phyloP scores from a whole-genome alignment of 2,113 vertebrate species.

The Proteles cristata region DNA sequence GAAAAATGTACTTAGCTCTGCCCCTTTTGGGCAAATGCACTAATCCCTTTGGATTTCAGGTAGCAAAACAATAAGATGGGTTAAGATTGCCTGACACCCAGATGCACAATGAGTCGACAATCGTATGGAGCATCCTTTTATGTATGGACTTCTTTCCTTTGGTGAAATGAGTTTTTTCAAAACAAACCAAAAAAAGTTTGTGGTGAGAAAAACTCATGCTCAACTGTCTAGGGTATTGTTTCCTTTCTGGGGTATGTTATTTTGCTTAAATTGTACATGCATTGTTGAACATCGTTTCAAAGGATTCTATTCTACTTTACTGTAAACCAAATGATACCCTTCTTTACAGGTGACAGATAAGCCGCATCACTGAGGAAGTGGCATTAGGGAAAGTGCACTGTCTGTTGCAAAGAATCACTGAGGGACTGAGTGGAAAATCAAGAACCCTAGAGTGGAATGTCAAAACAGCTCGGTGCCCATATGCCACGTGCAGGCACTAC shows the following conservation, averaged over 20 bases:
- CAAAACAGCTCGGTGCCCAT: rapidly evolving
- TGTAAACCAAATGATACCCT: conserved; percentile 46
- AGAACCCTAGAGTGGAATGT: background rate
- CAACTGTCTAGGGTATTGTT: background rate
- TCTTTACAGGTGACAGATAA: conserved; percentile 5
- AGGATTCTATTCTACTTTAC: conserved; percentile 18
- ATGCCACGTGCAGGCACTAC: rapidly evolving
- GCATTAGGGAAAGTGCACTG: background rate
- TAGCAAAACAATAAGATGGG: background rate
- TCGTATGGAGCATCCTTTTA: background rate
- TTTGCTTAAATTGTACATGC: conserved; percentile 46
- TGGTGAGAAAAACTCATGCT: background rate
- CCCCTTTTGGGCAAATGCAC: background rate
- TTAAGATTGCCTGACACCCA: background rate
- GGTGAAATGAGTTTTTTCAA: background rate
- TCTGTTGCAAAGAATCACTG: background rate
- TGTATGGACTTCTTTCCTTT: background rate
- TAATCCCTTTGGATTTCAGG: background rate
- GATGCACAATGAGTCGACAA: background rate
- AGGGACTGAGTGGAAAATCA: background rate
- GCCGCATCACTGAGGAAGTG: background rate
- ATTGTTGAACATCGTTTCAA: background rate
- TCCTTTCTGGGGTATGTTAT: background rate
- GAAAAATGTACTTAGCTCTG: background rate
- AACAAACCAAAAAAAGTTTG: background rate